These are phyloP conservation scores for Argyresthia goedartella DNA, from an alignment of 2,888 invertebrate species.

Conservation along the genomic window DNA sequence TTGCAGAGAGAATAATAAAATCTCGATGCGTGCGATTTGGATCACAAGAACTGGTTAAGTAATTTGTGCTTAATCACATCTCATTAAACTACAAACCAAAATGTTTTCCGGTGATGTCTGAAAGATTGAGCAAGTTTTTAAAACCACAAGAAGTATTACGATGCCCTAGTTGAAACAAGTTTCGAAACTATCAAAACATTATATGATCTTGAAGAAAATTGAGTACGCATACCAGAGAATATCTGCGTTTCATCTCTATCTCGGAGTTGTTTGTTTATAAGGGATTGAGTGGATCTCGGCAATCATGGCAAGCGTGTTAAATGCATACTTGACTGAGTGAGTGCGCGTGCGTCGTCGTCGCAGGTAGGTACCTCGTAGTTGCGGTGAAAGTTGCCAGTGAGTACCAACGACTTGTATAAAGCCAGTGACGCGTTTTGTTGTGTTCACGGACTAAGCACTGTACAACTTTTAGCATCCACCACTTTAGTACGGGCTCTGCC, in stretches of 20 bases:
- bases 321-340: not conserved
- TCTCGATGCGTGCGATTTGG: too few relatives aligned
- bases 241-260: not conserved
- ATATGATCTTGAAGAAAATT: not conserved
- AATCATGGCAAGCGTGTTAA: not conserved
- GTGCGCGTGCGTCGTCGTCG: conserved; percentile 20
- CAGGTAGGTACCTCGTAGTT: not conserved
- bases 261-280: not conserved
- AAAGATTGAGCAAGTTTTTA: too few relatives aligned
- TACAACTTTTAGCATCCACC: conserved; percentile 43
- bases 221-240: not conserved
- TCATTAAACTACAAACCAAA: too few relatives aligned
- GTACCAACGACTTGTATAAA: not conserved
- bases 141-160: not conserved
- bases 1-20: too few relatives aligned
- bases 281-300: not conserved
- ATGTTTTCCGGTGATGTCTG: too few relatives aligned
- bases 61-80: too few relatives aligned
- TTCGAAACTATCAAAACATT: not conserved
- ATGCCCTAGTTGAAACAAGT: not conserved
- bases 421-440: conserved; percentile 42
- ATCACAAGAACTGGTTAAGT: too few relatives aligned
- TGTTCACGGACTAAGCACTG: conserved; percentile 37
- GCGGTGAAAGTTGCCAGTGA: conserved; percentile 56
- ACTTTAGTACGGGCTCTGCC: conserved; percentile 31